Percentiles rank a stretch among this genome's conserved stretches.
Conservation (phyloP, 1,140 invertebrate genomes). For the Drosophila punjabiensis region DNA sequence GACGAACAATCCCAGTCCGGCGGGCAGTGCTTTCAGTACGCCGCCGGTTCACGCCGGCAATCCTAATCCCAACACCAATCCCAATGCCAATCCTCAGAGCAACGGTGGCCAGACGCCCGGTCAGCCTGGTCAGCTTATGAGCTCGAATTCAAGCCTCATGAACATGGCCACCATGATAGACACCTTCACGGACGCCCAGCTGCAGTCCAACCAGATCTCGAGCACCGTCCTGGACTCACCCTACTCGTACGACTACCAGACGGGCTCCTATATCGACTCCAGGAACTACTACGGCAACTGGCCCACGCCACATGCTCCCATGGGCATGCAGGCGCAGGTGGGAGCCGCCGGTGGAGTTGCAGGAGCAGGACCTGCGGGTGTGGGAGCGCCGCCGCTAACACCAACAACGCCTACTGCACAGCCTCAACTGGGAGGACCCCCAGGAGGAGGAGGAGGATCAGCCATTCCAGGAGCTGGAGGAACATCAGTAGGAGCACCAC, state of each 20-base stretch:
- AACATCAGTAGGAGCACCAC: constrained; percentile 19
- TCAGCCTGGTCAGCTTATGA: constrained; percentile 82
- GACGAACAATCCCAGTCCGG: constrained; percentile 82
- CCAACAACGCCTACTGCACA: constrained; percentile 66
- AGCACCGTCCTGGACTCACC: constrained; percentile 92
- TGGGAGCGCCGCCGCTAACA: constrained; percentile 45
- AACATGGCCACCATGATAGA: constrained; percentile 91
- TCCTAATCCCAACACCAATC: constrained; percentile 34
- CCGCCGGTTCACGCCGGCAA: constrained; percentile 74
- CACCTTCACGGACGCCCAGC: constrained; percentile 90
- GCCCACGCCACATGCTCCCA: constrained; percentile 69
- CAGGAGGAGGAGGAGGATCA: constrained; percentile 9
- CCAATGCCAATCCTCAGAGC: constrained; percentile 56
- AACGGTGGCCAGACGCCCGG: constrained; percentile 19
- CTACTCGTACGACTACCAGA: constrained; percentile 89
- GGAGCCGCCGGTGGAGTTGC: constrained; percentile 11
- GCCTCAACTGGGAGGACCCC: constrained; percentile 14
- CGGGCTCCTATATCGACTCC: constrained; percentile 85
- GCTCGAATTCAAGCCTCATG: constrained; percentile 87
- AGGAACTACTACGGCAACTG: constrained; percentile 85
- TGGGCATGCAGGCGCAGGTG: constrained; percentile 60
- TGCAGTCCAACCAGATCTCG: constrained; percentile 93
- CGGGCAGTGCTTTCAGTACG: constrained; percentile 82
- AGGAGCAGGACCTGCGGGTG: constrained; percentile 9
- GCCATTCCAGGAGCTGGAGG: constrained; percentile 25